Percentiles rank a stretch among this genome's conserved stretches.
Evolutionary conservation across 2,797 vertebrate species (phyloP).

Genomic region (Epinephelus awoara): DNA sequence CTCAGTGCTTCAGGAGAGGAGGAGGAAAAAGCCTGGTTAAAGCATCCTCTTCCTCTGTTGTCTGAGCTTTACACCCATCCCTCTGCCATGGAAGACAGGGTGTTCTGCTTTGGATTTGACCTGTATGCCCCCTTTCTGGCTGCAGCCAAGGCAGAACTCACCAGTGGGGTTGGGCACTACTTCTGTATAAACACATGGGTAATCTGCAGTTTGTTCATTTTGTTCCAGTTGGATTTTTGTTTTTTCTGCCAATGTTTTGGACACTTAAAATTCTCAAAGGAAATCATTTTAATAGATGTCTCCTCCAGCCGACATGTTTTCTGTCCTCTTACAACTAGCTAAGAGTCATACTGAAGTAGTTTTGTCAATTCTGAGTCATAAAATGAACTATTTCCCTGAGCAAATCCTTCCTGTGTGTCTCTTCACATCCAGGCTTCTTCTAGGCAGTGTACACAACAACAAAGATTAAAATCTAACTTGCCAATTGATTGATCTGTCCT

Average conservation of each 20-base stretch:
- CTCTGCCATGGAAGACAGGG: not conserved
- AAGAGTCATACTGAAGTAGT: not conserved
- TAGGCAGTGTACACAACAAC: not conserved
- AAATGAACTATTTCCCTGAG: not conserved
- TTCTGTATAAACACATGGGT: not conserved
- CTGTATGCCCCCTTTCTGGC: conserved; percentile 2
- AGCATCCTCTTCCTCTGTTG: conserved; percentile 8
- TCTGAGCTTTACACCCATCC: not conserved
- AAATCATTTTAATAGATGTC: conserved; percentile 4
- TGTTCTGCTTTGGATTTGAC: not conserved
- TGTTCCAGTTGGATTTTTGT: not conserved
- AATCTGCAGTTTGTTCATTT: conserved; percentile 2
- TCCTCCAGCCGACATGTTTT: not conserved
- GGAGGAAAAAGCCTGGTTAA: conserved; percentile 20
- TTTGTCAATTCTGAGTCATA: not conserved
- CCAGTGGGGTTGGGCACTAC: not conserved
- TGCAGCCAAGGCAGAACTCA: not conserved
- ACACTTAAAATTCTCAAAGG: not conserved
- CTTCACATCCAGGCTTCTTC: not conserved
- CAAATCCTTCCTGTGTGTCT: not conserved
- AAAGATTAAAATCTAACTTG: not conserved
- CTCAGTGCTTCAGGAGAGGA: conserved; percentile 30
- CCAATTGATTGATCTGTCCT: not conserved
- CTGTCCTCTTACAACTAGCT: not conserved
- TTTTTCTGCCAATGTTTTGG: conserved; percentile 2